Percentiles rank a stretch among this genome's conserved stretches.
phyloP scores from a whole-genome alignment of 92 coral and sea anemone species.

The Diadumene lineata region DNA sequence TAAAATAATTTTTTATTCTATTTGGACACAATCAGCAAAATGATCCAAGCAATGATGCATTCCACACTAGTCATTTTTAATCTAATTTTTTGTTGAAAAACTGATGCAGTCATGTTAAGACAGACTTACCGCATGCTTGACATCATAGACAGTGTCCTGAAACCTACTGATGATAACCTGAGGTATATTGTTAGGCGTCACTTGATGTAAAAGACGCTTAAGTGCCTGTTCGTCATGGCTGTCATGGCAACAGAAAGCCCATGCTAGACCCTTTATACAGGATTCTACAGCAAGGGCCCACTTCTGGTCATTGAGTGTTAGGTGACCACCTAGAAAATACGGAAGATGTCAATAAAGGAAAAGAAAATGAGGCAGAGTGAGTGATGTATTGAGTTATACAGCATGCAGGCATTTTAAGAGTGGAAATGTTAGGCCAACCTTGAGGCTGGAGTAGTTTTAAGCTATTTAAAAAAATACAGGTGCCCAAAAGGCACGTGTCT shows the following conservation, averaged over 20 bases:
- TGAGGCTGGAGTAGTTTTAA: too few relatives aligned
- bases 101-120: neutral
- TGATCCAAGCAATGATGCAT: neutral
- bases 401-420: too few relatives aligned
- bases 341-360: too few relatives aligned
- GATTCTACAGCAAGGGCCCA: conserved; percentile 94
- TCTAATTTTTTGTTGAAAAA: neutral
- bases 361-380: neutral
- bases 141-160: conserved; percentile 76
- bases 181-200: conserved; percentile 61
- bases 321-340: conserved; percentile 65
- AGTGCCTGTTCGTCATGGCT: conserved; percentile 71
- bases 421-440: too few relatives aligned
- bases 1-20: too few relatives aligned
- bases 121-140: conserved; percentile 69
- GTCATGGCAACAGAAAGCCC: conserved; percentile 89
- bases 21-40: too few relatives aligned
- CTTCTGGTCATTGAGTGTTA: conserved; percentile 68
- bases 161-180: conserved; percentile 78
- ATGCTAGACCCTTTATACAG: conserved; percentile 69
- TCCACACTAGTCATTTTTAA: neutral
- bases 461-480: too few relatives aligned
- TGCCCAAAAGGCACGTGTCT: too few relatives aligned
- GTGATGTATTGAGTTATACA: too few relatives aligned
- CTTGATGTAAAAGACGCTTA: conserved; percentile 60